Percentiles rank a stretch among this genome's conserved stretches.
These are phyloP conservation scores for Deilephila porcellus DNA, from an alignment of 2,888 invertebrate genomes.

Conservation along the genomic window DNA sequence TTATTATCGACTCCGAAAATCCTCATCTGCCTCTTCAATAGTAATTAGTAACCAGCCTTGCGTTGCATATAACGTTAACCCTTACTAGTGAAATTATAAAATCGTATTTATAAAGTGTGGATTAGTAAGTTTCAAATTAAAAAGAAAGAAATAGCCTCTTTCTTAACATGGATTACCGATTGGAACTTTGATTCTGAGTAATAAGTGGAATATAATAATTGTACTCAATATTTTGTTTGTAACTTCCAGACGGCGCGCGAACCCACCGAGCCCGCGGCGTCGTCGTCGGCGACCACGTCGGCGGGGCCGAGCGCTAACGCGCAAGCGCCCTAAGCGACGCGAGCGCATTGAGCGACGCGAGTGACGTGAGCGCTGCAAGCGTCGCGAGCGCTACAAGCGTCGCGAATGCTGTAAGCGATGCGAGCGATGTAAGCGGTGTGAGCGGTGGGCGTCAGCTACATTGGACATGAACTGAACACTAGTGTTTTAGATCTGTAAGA, in stretches of 20 bases:
- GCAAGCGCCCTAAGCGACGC: slow-evolving; percentile 37
- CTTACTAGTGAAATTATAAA: too few species aligned
- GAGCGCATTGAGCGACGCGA: slow-evolving; percentile 30
- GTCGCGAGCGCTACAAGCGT: slow-evolving; percentile 44
- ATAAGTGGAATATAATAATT: too few species aligned
- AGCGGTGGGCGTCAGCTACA: slow-evolving; percentile 15
- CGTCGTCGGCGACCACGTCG: slow-evolving; percentile 62
- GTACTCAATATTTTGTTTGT: slow-evolving; percentile 32
- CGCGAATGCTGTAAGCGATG: slow-evolving; percentile 38
- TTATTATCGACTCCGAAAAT: too few species aligned
- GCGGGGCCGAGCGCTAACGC: slow-evolving; percentile 54
- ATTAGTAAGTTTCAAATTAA: too few species aligned
- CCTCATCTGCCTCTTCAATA: too few species aligned
- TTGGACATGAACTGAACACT: slow-evolving; percentile 33
- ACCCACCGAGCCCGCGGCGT: slow-evolving; percentile 66
- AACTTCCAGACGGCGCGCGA: slow-evolving; percentile 74
- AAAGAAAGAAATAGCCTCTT: too few species aligned
- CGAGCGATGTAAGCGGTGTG: too few species aligned
- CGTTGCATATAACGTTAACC: too few species aligned
- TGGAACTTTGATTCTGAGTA: too few species aligned
- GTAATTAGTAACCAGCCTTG: too few species aligned
- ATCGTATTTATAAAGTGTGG: too few species aligned
- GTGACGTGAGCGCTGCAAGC: not conserved
- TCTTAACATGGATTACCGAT: too few species aligned
- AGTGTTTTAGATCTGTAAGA: slow-evolving; percentile 56